Conservation (phyloP, 2,797 vertebrate genomes). For the Ctenosaura bakeri region DNA sequence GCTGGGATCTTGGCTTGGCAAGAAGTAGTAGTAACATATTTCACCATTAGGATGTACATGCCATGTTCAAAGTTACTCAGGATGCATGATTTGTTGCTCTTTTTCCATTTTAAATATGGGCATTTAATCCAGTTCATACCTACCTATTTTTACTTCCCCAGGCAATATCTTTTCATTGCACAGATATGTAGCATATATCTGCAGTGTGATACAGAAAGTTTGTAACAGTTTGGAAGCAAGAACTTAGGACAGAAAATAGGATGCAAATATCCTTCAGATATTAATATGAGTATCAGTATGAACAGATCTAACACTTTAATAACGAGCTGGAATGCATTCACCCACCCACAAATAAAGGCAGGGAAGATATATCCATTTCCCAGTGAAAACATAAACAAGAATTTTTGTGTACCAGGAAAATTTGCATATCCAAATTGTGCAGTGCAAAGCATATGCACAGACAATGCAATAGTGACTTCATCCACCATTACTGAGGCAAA, state of each 20-base stretch:
- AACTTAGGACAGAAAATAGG: background rate
- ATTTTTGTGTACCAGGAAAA: background rate
- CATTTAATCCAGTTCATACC: constrained; percentile 58
- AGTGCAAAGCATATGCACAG: constrained; percentile 3
- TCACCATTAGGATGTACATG: constrained; percentile 68
- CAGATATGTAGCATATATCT: constrained; percentile 52
- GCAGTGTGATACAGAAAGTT: background rate
- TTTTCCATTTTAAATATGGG: constrained; percentile 62
- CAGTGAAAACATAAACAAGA: background rate
- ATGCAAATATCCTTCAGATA: background rate
- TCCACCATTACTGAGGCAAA: background rate
- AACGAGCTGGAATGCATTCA: background rate
- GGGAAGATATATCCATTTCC: background rate
- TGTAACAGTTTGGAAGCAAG: background rate
- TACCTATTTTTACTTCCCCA: constrained; percentile 49
- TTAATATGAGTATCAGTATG: constrained; percentile 15
- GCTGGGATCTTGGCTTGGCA: constrained; percentile 43
- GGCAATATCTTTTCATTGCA: constrained; percentile 50
- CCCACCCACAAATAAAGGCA: background rate
- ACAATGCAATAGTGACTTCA: background rate
- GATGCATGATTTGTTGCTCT: constrained; percentile 65
- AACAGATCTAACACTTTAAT: background rate
- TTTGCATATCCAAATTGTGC: background rate
- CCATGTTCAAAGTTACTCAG: constrained; percentile 65
- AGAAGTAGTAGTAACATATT: constrained; percentile 56